Conservation (phyloP, 2,113 vertebrate species). For the Platichthys stellatus region DNA sequence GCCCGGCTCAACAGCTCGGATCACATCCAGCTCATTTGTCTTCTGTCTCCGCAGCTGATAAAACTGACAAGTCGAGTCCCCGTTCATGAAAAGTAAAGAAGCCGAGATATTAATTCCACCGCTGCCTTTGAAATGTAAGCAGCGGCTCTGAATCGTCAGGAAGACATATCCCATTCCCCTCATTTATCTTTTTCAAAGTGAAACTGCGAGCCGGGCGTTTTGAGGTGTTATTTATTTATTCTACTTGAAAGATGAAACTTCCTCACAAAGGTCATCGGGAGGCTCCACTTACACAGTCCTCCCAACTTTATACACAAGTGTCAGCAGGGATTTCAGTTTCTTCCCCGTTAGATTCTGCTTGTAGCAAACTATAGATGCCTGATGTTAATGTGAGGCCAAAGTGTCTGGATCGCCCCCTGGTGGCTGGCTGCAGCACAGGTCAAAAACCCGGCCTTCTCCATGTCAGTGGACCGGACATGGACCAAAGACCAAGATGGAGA, state of each 20-base stretch:
- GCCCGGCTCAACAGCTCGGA: slow-evolving; percentile 11
- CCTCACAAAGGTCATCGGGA: neutral
- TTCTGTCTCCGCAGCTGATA: slow-evolving; percentile 28
- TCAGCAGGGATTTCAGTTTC: no score
- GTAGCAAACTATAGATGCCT: no score
- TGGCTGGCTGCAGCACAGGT: no score
- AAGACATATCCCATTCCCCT: neutral
- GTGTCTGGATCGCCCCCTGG: no score
- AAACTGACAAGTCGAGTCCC: slow-evolving; percentile 50
- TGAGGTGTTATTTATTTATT: slow-evolving; percentile 1
- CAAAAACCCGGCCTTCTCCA: no score
- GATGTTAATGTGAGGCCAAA: no score
- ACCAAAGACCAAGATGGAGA: no score
- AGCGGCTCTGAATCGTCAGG: slow-evolving; percentile 15
- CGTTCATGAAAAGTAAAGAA: slow-evolving; percentile 31
- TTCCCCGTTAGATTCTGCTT: no score
- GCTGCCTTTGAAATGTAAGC: slow-evolving; percentile 36
- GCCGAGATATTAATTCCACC: slow-evolving; percentile 49
- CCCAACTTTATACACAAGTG: no score
- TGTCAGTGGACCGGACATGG: no score
- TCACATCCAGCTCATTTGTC: slow-evolving; percentile 50
- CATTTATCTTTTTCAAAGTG: slow-evolving; percentile 26
- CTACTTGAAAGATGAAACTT: neutral
- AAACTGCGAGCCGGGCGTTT: neutral
- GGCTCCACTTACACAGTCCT: no score